These are phyloP conservation scores for Perca schrenkii DNA, from an alignment of 2,113 vertebrate genomes.

Conservation along the genomic window DNA sequence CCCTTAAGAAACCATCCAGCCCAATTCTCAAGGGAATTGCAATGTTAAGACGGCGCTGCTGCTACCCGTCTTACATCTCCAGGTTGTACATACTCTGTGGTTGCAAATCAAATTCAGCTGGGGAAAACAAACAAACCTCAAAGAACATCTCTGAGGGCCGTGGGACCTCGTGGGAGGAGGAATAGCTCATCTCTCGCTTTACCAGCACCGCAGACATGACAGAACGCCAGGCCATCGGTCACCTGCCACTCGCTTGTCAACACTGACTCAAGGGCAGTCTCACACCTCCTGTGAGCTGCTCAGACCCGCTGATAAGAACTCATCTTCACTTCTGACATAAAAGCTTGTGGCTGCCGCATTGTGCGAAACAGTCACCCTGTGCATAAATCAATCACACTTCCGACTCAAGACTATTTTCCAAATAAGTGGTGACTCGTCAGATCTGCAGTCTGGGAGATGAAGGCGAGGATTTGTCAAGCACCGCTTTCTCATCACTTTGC, in stretches of 20 bases:
- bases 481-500: constrained; percentile 15
- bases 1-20: constrained; percentile 17
- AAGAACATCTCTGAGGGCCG: constrained; percentile 5
- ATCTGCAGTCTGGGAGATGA: constrained; percentile 28
- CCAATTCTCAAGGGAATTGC: constrained; percentile 18
- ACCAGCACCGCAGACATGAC: constrained; percentile 12
- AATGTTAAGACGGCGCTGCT: not conserved
- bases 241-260: constrained; percentile 59
- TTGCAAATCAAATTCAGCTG: constrained; percentile 39
- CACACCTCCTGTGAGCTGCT: constrained; percentile 25
- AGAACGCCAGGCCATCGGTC: constrained; percentile 17
- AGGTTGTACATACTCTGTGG: not conserved
- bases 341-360: constrained; percentile 10
- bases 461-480: constrained; percentile 18
- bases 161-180: not conserved
- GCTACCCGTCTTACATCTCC: constrained; percentile 1
- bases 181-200: constrained; percentile 2
- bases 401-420: constrained; percentile 7
- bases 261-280: constrained; percentile 36
- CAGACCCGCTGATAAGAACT: constrained; percentile 31
- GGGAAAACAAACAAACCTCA: constrained; percentile 23
- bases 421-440: constrained; percentile 38
- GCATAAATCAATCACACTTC: constrained; percentile 45
- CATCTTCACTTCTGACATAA: constrained; percentile 42
- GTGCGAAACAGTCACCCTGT: constrained; percentile 10